Percentiles rank a stretch among this genome's conserved stretches.
These are phyloP conservation scores for Zosterops japonicus DNA, from an alignment of 2,113 vertebrate genomes.

Conservation along the genomic window DNA sequence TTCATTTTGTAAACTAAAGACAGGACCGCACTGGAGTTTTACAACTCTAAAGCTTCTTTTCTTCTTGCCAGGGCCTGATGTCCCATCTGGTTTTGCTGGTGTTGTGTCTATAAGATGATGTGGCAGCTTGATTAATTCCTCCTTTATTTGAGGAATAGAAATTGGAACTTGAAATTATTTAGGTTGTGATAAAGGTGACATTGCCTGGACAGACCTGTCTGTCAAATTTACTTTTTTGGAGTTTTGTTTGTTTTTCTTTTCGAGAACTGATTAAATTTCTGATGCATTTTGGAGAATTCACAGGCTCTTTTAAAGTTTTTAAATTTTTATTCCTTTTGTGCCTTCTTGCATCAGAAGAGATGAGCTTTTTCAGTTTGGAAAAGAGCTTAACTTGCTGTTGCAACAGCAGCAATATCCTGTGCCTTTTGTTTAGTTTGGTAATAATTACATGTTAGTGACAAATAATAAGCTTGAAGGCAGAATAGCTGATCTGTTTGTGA, in stretches of 20 bases:
- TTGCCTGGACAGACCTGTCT: background rate
- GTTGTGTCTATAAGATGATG: background rate
- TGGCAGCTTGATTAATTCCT: background rate
- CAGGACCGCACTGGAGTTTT: background rate
- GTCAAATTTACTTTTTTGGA: background rate
- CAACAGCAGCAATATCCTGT: background rate
- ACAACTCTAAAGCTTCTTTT: background rate
- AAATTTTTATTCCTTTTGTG: background rate
- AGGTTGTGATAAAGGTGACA: background rate
- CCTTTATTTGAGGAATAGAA: background rate
- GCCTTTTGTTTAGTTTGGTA: background rate
- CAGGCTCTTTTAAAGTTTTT: background rate
- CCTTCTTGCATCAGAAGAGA: background rate
- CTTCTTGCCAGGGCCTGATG: background rate
- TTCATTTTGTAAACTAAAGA: background rate
- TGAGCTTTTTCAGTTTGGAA: background rate
- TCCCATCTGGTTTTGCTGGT: background rate
- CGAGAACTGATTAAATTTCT: background rate
- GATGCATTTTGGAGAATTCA: background rate
- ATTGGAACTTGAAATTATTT: fast-evolving
- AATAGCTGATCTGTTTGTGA: background rate
- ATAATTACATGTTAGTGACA: background rate
- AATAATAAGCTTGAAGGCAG: background rate
- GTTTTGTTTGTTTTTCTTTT: background rate
- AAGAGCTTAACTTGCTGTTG: background rate